A percentile compares a stretch with the other conserved stretches of the same genome.
Evolutionary conservation across 1,140 invertebrate genomes (phyloP).

Genomic region (Drosophila lini): DNA sequence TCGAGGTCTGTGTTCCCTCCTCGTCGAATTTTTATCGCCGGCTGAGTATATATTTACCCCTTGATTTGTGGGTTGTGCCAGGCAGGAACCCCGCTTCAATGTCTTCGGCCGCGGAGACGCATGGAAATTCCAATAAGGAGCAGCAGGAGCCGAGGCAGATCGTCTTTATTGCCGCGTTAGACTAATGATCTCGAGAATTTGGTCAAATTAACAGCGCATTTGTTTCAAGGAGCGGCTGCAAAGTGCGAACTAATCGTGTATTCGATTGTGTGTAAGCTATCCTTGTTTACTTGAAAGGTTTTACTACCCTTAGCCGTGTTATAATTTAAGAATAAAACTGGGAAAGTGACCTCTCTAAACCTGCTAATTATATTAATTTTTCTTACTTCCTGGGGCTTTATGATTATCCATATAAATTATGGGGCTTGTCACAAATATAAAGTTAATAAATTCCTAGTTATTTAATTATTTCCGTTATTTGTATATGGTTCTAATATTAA

Average conservation of each 20-base stretch:
- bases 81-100: not conserved
- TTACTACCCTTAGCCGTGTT: not conserved
- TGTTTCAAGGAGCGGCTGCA: not conserved
- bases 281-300: no score
- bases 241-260: not conserved
- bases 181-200: slow-evolving; percentile 68
- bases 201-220: slow-evolving; percentile 71
- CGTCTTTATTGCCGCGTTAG: slow-evolving; percentile 33
- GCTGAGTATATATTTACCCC: slow-evolving; percentile 79
- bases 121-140: slow-evolving; percentile 27
- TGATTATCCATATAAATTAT: not conserved
- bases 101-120: slow-evolving; percentile 2
- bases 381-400: no score
- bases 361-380: not conserved
- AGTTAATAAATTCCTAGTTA: not conserved
- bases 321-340: no score
- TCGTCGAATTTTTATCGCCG: slow-evolving; percentile 52
- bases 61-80: slow-evolving; percentile 68
- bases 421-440: not conserved
- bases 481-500: no score
- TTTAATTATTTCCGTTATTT: no score
- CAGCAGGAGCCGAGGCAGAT: slow-evolving; percentile 9
- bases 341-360: not conserved
- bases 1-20: slow-evolving; percentile 28
- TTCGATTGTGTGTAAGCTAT: not conserved